Evolutionary conservation across 2,113 vertebrate species (phyloP).

Genomic region (Stigmatopora argus): DNA sequence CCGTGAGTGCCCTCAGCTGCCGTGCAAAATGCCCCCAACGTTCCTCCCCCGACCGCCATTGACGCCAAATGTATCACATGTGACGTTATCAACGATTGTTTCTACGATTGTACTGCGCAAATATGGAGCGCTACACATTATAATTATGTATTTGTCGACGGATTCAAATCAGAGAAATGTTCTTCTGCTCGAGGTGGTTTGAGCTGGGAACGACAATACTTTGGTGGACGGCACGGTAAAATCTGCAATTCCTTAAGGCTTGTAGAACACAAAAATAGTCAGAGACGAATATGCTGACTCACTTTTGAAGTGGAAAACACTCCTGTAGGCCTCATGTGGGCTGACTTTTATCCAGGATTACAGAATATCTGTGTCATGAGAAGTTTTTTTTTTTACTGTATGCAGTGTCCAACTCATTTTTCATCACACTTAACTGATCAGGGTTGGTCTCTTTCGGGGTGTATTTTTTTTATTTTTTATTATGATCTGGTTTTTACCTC

Average conservation of each 20-base stretch:
- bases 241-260: neutral
- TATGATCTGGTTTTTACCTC: too few relatives aligned
- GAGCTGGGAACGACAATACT: neutral
- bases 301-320: too few relatives aligned
- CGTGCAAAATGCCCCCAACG: constrained; percentile 9
- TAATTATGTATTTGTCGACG: neutral
- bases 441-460: too few relatives aligned
- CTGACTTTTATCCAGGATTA: too few relatives aligned
- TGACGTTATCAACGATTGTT: constrained; percentile 18
- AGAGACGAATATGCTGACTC: too few relatives aligned
- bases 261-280: neutral
- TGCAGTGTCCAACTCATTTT: too few relatives aligned
- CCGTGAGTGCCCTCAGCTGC: constrained; percentile 27
- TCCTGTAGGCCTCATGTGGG: too few relatives aligned
- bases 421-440: too few relatives aligned
- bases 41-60: too few relatives aligned
- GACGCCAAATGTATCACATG: neutral
- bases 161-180: neutral
- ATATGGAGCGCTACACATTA: neutral
- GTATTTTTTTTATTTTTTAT: too few relatives aligned
- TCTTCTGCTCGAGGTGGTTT: neutral
- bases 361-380: too few relatives aligned
- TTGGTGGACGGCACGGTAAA: neutral
- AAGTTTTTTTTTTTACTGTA: too few relatives aligned
- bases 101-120: neutral